Base-by-base conservation (phyloP, 2,113 vertebrate species). In the Albula goreensis region DNA sequence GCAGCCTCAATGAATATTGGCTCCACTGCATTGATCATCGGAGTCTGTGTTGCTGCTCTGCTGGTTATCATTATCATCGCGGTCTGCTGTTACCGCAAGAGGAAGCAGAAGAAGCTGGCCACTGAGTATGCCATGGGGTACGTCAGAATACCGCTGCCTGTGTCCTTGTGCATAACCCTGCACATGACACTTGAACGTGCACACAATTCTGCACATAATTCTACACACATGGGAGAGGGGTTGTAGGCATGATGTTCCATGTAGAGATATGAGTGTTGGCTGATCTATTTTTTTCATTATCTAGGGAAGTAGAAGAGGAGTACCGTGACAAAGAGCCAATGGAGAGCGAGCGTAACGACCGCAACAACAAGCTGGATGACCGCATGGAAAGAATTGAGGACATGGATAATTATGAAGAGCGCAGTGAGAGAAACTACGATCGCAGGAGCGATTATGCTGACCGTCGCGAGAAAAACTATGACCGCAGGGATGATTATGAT, bases 1-100 rank as follows among this genome's bases (percentile, higher is more conserved):
- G 83, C 83, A 99, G 98, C 94, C 4, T 96, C 96, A 89, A 97
- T 97, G 96, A 96, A 96, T 3, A 80, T 96, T 10, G 97, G 92
- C 0, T 88, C 97, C 25, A 97, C 97, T 0, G 95, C 90, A 60
- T 96, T 91, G 82, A 93, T 98, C 74, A 93, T 96, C 0, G 94
- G 53, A 2, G 70, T 22, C 70, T 74, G 70, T 74, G 70, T 74
- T 4, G 70, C 22, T 0, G 74, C 0, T 4, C 0, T 84, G 0
- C 1, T 95, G 13, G 0, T 94, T 3, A 0, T 90, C 0, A 49
- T 93, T 0, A 17, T 91, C 5, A 4, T 95, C 48, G 0, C 93
- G 87, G 81, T 91, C 85, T 91, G 83, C 50, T 94, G 90, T 85
- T 95, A 92, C 90, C 93, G 91, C 86, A 88, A 89, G 79, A 31